Conservation (phyloP, 2,888 invertebrate genomes). For the Yponomeuta cagnagella region DNA sequence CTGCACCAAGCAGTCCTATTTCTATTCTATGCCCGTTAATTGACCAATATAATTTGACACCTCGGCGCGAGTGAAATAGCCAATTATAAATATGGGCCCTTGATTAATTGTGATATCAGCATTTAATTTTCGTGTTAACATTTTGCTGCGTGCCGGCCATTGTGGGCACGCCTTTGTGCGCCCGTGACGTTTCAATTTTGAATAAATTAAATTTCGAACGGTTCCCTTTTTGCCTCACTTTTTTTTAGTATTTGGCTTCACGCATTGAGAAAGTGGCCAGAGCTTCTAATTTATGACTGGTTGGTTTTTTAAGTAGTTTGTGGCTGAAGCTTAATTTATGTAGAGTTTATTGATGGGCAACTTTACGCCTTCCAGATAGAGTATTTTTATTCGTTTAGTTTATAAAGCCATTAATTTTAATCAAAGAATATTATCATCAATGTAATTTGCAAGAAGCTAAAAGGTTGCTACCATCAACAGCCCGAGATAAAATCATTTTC, state of each 20-base stretch:
- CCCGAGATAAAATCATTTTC: slow-evolving; percentile 6
- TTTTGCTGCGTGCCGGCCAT: slow-evolving; percentile 44
- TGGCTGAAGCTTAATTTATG: neutral
- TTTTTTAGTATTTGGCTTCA: slow-evolving; percentile 45
- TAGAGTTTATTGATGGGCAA: neutral
- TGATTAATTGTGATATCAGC: slow-evolving; percentile 77
- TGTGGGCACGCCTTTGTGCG: slow-evolving; percentile 65
- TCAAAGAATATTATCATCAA: slow-evolving; percentile 10
- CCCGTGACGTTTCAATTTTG: slow-evolving; percentile 75
- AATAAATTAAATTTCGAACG: slow-evolving; percentile 76
- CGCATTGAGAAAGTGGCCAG: slow-evolving; percentile 46
- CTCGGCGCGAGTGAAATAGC: slow-evolving; percentile 70
- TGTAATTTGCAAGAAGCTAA: slow-evolving; percentile 7
- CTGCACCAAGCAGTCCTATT: slow-evolving; percentile 57
- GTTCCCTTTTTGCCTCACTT: slow-evolving; percentile 52
- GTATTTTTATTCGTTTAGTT: neutral
- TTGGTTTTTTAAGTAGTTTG: slow-evolving; percentile 28
- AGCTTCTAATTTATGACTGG: slow-evolving; percentile 51
- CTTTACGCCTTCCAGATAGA: neutral
- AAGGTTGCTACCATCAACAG: slow-evolving; percentile 1
- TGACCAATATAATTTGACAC: slow-evolving; percentile 76
- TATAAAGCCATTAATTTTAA: slow-evolving; percentile 12
- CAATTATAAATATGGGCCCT: slow-evolving; percentile 74
- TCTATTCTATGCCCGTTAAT: slow-evolving; percentile 69
- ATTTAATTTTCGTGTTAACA: slow-evolving; percentile 76